A percentile compares a stretch with the other conserved stretches of the same genome.
These are phyloP conservation scores for Amphipyra berbera DNA, from an alignment of 2,888 invertebrate species.

Conservation along the genomic window DNA sequence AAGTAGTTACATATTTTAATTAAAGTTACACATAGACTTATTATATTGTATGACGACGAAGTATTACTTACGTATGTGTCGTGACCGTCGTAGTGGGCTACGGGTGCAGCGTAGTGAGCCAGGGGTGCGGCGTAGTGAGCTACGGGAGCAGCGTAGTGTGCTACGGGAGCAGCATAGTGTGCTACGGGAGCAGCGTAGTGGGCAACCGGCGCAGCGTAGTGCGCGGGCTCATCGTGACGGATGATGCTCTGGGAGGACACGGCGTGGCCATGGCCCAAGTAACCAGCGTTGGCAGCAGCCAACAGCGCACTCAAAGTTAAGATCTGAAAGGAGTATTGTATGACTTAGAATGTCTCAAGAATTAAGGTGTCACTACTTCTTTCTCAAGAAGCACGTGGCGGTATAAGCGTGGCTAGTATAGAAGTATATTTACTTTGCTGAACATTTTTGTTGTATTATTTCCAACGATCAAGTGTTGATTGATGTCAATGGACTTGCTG, in stretches of 20 bases:
- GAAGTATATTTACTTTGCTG: constrained; percentile 61
- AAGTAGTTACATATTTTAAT: constrained; percentile 4
- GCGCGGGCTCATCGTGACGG: constrained; percentile 55
- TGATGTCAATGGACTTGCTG: constrained; percentile 58
- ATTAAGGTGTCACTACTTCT: no score
- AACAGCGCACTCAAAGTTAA: constrained; percentile 56
- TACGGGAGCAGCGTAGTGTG: constrained; percentile 61
- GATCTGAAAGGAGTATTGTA: constrained; percentile 36
- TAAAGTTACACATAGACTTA: neutral
- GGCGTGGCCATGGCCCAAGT: constrained; percentile 59
- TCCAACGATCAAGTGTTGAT: constrained; percentile 57
- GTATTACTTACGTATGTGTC: constrained; percentile 63
- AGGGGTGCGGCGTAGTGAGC: constrained; percentile 57
- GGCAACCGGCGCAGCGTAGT: constrained; percentile 57
- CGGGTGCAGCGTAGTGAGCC: constrained; percentile 14
- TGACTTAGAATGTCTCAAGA: neutral
- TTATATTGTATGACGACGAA: no score
- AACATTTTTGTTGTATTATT: constrained; percentile 63
- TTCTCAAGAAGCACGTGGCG: constrained; percentile 52
- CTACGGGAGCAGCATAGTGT: constrained; percentile 61
- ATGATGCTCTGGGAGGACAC: constrained; percentile 55
- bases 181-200: constrained; percentile 47
- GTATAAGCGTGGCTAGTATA: no score
- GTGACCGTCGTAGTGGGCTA: constrained; percentile 65
- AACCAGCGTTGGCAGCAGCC: constrained; percentile 73